Conservation (phyloP, 2,797 vertebrate genomes). For the Dryobates pubescens region DNA sequence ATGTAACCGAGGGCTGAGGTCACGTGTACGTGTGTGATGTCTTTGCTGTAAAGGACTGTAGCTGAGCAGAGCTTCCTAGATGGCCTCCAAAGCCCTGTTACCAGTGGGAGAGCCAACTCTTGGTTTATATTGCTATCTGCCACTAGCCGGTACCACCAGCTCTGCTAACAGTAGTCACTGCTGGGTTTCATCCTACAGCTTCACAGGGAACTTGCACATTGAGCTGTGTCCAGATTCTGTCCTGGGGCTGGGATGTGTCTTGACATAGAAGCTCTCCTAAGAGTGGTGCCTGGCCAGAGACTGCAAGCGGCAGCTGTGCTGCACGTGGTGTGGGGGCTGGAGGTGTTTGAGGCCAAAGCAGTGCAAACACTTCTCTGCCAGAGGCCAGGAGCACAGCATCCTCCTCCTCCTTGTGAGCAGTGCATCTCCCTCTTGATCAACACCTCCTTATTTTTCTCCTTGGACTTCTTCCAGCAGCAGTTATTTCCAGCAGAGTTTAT, state of each 20-base stretch:
- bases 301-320: background rate
- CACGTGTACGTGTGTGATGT: accelerated
- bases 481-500: background rate
- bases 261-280: background rate
- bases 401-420: background rate
- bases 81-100: background rate
- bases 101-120: background rate
- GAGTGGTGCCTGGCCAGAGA: background rate
- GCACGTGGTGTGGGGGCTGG: background rate
- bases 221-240: background rate
- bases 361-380: background rate
- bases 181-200: background rate
- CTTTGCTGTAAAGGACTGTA: background rate
- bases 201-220: accelerated
- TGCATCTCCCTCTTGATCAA: background rate
- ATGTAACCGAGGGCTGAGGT: background rate
- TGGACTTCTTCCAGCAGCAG: background rate
- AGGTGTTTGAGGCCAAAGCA: background rate
- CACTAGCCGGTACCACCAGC: background rate
- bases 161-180: background rate
- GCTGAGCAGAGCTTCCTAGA: background rate
- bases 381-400: background rate
- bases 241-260: background rate
- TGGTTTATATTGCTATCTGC: background rate
- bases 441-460: background rate